A percentile compares a stretch with the other conserved stretches of the same genome.
Evolutionary conservation across 2,113 vertebrate species (phyloP).

Genomic region (Sarotherodon lohbergeri): DNA sequence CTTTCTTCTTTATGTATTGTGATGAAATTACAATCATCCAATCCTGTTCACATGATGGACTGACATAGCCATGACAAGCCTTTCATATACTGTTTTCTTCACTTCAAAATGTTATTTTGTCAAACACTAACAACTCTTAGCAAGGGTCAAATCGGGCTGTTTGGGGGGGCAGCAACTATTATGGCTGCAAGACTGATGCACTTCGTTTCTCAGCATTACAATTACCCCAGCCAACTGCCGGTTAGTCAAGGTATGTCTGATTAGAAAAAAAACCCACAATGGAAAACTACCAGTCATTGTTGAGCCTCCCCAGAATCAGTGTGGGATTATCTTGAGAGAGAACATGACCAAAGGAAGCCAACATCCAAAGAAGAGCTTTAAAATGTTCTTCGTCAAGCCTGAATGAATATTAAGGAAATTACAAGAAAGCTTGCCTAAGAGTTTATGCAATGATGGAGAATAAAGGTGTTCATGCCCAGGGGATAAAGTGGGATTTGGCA

Average conservation of each 20-base stretch:
- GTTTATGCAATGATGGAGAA: not conserved
- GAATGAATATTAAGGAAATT: no score
- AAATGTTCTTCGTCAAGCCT: not conserved
- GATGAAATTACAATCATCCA: not conserved
- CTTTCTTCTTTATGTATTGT: not conserved
- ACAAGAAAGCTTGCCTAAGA: no score
- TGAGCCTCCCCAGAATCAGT: not conserved
- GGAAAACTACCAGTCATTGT: not conserved
- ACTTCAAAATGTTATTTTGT: not conserved
- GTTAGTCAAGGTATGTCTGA: not conserved
- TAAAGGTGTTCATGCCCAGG: not conserved
- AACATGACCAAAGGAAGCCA: not conserved
- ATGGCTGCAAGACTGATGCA: not conserved
- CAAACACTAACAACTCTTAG: not conserved
- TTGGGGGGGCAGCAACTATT: not conserved
- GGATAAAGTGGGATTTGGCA: not conserved
- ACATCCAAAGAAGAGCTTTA: not conserved
- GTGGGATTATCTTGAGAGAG: not conserved
- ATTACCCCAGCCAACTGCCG: not conserved
- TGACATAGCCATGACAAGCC: not conserved
- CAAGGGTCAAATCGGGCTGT: not conserved
- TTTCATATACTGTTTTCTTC: not conserved
- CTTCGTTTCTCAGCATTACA: not conserved
- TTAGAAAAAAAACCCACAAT: rapidly evolving
- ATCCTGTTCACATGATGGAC: not conserved